Percentiles rank a stretch among this genome's conserved stretches.
Conservation (phyloP, 2,113 vertebrate species). For the Myrmophylax atrothorax region DNA sequence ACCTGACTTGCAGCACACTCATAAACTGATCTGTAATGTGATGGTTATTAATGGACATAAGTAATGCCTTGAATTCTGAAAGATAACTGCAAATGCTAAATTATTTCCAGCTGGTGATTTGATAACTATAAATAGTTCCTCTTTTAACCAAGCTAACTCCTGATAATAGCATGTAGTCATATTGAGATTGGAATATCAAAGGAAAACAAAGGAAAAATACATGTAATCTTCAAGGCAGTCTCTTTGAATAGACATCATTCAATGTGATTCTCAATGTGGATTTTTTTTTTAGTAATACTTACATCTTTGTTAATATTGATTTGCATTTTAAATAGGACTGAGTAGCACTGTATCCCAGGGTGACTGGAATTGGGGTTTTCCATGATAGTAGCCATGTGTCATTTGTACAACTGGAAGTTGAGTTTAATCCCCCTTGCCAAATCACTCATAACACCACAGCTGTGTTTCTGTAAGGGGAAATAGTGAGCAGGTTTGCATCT, state of each 20-base stretch:
- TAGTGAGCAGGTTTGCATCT: not conserved
- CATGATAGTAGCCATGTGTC: not conserved
- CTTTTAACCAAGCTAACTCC: not conserved
- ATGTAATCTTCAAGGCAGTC: not conserved
- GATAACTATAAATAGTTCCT: not conserved
- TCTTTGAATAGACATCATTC: not conserved
- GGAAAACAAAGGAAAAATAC: not conserved
- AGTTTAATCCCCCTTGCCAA: not conserved
- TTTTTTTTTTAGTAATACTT: not conserved
- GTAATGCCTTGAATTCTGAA: not conserved
- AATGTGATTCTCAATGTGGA: not conserved
- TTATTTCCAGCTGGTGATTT: not conserved
- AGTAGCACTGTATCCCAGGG: not conserved
- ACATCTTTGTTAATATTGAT: not conserved
- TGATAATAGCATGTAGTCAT: not conserved
- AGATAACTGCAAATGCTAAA: not conserved
- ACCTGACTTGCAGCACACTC: not conserved
- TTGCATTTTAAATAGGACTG: not conserved
- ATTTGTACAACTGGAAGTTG: not conserved
- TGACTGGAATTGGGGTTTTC: not conserved
- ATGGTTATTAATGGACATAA: not conserved
- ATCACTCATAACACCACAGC: not conserved
- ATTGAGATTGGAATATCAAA: not conserved
- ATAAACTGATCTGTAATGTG: not conserved
- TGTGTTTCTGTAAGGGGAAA: not conserved